These are phyloP conservation scores for Octodon degus DNA, from an alignment of 2,113 vertebrate genomes.

Conservation along the genomic window DNA sequence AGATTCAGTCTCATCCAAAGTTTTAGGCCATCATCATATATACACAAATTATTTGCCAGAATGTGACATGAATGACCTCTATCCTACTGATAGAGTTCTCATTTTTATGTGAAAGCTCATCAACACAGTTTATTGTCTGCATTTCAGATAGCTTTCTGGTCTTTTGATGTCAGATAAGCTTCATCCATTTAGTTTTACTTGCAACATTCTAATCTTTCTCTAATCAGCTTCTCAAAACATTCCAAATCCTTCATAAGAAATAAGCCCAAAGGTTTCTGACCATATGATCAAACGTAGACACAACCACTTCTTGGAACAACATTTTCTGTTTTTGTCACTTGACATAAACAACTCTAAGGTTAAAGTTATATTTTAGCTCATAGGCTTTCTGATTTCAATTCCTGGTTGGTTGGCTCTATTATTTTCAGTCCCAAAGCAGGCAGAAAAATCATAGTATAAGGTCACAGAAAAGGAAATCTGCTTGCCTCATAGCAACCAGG, in stretches of 20 bases:
- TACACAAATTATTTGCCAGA: not conserved
- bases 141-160: not conserved
- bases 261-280: not conserved
- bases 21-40: not conserved
- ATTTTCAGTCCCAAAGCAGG: not conserved
- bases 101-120: not conserved
- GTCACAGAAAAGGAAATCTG: not conserved
- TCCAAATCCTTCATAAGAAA: not conserved
- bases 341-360: not conserved
- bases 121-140: not conserved
- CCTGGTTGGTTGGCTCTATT: not conserved
- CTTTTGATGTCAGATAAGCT: not conserved
- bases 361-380: not conserved
- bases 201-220: not conserved
- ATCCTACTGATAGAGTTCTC: not conserved
- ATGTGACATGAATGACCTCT: not conserved
- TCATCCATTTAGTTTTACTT: not conserved
- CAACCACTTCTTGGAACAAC: not conserved
- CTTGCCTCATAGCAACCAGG: not conserved
- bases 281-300: not conserved
- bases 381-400: not conserved
- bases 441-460: not conserved
- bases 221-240: not conserved
- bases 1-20: not conserved
- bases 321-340: not conserved